These are phyloP conservation scores for Spinibarbus caldwelli DNA, from an alignment of 2,797 vertebrate genomes.

Conservation along the genomic window DNA sequence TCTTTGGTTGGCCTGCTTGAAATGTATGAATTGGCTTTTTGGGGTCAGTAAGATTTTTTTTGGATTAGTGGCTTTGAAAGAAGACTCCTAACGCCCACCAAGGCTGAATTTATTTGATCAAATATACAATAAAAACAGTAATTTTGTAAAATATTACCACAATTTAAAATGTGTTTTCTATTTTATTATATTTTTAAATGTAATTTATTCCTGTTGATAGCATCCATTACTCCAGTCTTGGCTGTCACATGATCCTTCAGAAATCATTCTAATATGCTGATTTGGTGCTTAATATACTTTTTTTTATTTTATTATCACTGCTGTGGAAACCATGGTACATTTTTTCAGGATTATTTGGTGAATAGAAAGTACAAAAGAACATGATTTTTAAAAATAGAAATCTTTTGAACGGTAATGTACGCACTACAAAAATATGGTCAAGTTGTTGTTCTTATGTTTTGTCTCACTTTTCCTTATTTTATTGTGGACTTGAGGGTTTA, in stretches of 20 bases:
- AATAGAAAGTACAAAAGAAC: not conserved
- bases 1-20: not conserved
- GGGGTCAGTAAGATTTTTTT: not conserved
- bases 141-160: not conserved
- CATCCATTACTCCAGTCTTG: not conserved
- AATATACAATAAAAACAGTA: not conserved
- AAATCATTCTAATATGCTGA: not conserved
- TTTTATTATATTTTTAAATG: not conserved
- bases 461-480: not conserved
- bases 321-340: not conserved
- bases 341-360: not conserved
- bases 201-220: not conserved
- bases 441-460: not conserved
- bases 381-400: not conserved
- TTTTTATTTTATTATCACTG: no score
- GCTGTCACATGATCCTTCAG: no score
- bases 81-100: not conserved
- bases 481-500: not conserved
- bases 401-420: not conserved
- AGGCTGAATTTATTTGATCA: not conserved
- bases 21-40: not conserved
- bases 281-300: no score
- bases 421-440: no score
- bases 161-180: no score
- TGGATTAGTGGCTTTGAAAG: not conserved